phyloP scores from a whole-genome alignment of 2,113 vertebrate species.

The Xiphophorus maculatus region DNA sequence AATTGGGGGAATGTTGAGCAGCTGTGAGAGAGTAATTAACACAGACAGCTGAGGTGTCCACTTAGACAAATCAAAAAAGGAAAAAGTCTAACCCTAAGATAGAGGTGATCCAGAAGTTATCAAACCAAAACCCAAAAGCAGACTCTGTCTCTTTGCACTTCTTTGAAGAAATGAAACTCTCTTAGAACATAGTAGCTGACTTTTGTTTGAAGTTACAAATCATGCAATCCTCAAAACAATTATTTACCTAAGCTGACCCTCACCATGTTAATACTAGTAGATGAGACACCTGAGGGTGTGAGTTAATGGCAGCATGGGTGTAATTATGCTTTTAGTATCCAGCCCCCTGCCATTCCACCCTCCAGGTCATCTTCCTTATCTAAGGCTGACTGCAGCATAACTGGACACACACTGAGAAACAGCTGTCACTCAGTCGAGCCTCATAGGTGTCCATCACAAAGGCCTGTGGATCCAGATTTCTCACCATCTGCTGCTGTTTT shows the following conservation, averaged over 20 bases:
- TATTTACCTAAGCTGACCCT: not conserved
- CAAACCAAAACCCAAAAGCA: not conserved
- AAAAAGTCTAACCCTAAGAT: not conserved
- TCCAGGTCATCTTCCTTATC: constrained; percentile 21
- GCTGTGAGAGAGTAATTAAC: not conserved
- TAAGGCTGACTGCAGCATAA: constrained; percentile 41
- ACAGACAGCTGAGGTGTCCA: not conserved
- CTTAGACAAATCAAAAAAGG: not conserved
- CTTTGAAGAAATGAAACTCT: constrained; percentile 1
- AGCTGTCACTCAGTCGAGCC: constrained; percentile 67
- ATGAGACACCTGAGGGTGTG: constrained; percentile 22
- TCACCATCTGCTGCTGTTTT: constrained; percentile 67
- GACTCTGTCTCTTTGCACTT: not conserved
- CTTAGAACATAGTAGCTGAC: not conserved
- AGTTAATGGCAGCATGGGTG: constrained; percentile 40
- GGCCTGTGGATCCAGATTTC: constrained; percentile 55
- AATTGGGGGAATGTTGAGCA: not conserved
- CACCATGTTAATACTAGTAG: not conserved
- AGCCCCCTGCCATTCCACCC: constrained; percentile 12
- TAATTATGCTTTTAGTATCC: constrained; percentile 37
- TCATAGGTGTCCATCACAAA: constrained; percentile 61
- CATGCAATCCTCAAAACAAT: not conserved
- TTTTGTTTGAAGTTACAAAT: not conserved
- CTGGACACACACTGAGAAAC: constrained; percentile 53
- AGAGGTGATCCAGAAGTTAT: not conserved